Conservation (phyloP, 2,113 vertebrate species). For the Hippocampus barbouri region DNA sequence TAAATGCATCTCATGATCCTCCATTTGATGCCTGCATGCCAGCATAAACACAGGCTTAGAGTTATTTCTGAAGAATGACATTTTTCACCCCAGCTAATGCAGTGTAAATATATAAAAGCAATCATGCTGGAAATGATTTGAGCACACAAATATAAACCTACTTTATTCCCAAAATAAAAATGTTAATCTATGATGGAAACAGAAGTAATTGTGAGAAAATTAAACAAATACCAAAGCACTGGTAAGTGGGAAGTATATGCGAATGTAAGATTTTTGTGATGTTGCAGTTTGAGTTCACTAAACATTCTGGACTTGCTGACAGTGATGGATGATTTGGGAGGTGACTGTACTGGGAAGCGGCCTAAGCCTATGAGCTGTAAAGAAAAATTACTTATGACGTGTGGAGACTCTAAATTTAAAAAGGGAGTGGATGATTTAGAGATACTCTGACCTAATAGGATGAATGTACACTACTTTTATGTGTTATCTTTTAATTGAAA, state of each 20-base stretch:
- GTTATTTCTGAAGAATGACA: conserved; percentile 7
- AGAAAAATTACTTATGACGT: not conserved
- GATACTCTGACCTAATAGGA: conserved; percentile 1
- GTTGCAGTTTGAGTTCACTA: not conserved
- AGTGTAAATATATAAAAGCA: conserved; percentile 10
- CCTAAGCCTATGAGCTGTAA: conserved; percentile 8
- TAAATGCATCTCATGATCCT: conserved; percentile 12
- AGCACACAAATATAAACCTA: conserved; percentile 1
- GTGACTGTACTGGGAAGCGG: conserved; percentile 43
- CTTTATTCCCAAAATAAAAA: conserved; percentile 5
- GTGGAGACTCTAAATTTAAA: conserved; percentile 11
- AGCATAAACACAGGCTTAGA: conserved; percentile 12
- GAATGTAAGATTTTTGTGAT: conserved; percentile 8
- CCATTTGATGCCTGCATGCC: conserved; percentile 8
- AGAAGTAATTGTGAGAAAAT: not conserved
- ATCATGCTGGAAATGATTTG: conserved; percentile 13
- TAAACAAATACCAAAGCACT: conserved; percentile 1
- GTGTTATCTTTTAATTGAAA: not conserved
- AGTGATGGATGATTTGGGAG: conserved; percentile 43
- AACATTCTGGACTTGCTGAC: conserved; percentile 11
- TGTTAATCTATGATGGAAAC: not conserved
- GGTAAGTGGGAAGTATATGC: not conserved
- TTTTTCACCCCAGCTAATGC: conserved; percentile 19
- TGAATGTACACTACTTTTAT: not conserved
- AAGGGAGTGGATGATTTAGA: conserved; percentile 26